Evolutionary conservation across 2,797 vertebrate genomes (phyloP).

Genomic region (Geotrypetes seraphini): DNA sequence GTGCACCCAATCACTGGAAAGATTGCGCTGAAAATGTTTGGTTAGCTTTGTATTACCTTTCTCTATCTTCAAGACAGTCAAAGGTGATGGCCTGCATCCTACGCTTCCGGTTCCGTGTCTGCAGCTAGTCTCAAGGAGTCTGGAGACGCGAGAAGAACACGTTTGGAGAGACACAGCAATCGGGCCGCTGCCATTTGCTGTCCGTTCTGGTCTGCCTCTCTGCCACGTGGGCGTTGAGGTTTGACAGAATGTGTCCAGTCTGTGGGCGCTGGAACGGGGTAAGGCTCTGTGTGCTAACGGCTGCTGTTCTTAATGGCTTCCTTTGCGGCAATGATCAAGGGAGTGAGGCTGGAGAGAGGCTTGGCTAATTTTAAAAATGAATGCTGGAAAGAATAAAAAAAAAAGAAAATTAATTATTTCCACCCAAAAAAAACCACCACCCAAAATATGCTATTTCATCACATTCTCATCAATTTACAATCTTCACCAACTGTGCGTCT

Average conservation of each 20-base stretch:
- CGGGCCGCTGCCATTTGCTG: conserved; percentile 25
- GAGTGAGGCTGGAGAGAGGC: conserved; percentile 81
- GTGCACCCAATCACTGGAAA: conserved; percentile 40
- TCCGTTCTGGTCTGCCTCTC: conserved; percentile 39
- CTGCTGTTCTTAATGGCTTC: conserved; percentile 90
- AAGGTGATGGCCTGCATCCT: conserved; percentile 3
- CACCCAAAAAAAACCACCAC: no score
- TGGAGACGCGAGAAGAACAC: conserved; percentile 58
- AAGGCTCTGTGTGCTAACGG: conserved; percentile 61
- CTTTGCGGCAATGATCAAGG: conserved; percentile 80
- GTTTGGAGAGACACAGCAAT: no score
- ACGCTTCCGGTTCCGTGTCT: conserved; percentile 30
- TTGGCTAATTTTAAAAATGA: conserved; percentile 85
- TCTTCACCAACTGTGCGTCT: no score
- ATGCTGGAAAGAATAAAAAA: no score
- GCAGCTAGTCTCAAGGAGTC: conserved; percentile 49
- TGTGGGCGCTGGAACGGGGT: conserved; percentile 35
- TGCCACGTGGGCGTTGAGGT: conserved; percentile 41
- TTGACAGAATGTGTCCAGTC: conserved; percentile 45
- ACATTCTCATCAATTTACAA: no score
- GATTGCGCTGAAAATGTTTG: conserved; percentile 47
- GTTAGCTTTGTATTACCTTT: conserved; percentile 37
- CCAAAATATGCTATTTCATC: no score
- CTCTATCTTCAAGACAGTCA: conserved; percentile 42
- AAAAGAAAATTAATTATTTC: no score